Conservation (phyloP, 2,113 vertebrate genomes). For the Jacana jacana region DNA sequence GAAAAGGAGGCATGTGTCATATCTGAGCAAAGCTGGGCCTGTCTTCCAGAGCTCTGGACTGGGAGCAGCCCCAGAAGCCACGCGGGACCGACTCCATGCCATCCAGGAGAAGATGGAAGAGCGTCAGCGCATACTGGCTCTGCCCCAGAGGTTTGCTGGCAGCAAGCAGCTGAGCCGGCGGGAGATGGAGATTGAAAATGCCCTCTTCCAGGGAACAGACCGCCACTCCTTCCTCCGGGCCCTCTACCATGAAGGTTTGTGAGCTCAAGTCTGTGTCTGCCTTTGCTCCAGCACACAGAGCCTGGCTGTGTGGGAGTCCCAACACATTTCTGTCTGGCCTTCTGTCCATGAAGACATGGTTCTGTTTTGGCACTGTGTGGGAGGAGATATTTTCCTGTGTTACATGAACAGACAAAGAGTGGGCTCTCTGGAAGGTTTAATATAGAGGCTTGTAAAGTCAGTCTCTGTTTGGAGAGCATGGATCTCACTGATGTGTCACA, state of each 20-base stretch:
- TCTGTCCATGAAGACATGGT: neutral
- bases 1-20: fast-evolving
- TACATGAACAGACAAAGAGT: neutral
- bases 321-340: neutral
- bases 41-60: constrained; percentile 77
- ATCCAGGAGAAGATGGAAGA: constrained; percentile 88
- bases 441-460: neutral
- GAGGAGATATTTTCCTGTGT: neutral
- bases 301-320: neutral
- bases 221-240: constrained; percentile 86
- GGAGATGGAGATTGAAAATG: constrained; percentile 95
- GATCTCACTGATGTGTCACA: neutral
- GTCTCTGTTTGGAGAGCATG: neutral
- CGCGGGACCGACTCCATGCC: constrained; percentile 80
- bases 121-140: constrained; percentile 80
- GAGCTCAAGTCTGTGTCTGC: neutral
- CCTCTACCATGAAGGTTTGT: constrained; percentile 89
- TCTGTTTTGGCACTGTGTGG: neutral
- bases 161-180: constrained; percentile 87
- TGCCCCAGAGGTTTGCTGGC: constrained; percentile 89
- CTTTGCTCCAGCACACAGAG: neutral
- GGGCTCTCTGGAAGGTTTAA: neutral
- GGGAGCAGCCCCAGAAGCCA: constrained; percentile 83
- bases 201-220: constrained; percentile 90
- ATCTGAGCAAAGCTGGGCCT: neutral